Evolutionary conservation across 2,888 invertebrate species (phyloP).

Genomic region (Amblyjoppa proteus): DNA sequence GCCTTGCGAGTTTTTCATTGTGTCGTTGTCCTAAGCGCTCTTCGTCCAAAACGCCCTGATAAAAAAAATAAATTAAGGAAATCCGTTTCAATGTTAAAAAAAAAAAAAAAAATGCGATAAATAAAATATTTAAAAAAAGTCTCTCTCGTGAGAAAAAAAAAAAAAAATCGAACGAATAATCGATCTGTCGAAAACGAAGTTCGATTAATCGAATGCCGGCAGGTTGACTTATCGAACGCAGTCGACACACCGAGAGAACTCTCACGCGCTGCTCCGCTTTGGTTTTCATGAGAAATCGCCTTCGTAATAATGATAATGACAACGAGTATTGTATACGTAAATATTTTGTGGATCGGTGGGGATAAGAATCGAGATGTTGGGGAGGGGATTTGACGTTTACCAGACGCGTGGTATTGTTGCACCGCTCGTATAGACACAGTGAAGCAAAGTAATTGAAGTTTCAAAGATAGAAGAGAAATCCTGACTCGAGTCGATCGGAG

Average conservation of each 20-base stretch:
- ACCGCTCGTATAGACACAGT: not conserved
- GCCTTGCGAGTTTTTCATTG: no score
- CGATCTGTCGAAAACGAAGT: not conserved
- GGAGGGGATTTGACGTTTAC: slow-evolving; percentile 19
- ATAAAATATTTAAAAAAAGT: no score
- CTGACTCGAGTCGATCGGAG: not conserved
- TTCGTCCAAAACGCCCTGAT: no score
- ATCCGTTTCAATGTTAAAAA: no score
- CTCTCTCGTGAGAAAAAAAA: not conserved
- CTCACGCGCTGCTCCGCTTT: not conserved
- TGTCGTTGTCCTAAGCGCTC: no score
- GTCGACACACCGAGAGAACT: not conserved
- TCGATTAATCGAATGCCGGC: not conserved
- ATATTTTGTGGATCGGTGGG: not conserved
- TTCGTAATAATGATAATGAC: not conserved
- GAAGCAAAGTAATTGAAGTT: not conserved
- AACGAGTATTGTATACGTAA: not conserved
- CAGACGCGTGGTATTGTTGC: slow-evolving; percentile 1
- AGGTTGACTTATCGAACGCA: not conserved
- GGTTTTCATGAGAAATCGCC: slow-evolving; percentile 7
- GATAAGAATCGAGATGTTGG: not conserved
- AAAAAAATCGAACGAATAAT: not conserved
- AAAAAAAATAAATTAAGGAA: no score
- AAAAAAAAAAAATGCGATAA: no score
- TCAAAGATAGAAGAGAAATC: not conserved